Evolutionary conservation across 1,140 invertebrate species (phyloP).

Genomic region (Paralvinella palmiformis): DNA sequence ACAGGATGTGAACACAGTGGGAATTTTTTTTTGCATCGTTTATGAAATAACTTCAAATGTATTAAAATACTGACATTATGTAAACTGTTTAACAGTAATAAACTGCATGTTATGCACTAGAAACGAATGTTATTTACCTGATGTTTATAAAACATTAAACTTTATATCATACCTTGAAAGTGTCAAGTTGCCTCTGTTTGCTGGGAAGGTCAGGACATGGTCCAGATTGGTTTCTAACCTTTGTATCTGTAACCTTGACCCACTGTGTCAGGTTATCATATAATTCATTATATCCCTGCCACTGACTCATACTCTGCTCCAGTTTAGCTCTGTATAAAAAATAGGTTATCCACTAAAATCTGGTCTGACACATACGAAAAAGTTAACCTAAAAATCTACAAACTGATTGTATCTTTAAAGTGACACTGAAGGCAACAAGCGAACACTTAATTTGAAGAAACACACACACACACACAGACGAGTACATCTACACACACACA

Average conservation of each 20-base stretch:
- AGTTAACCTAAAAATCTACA: background rate
- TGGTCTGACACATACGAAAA: background rate
- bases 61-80: too few relatives aligned
- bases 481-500: background rate
- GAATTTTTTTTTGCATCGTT: background rate
- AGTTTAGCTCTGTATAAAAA: slow-evolving; percentile 50
- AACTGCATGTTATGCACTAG: too few relatives aligned
- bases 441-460: background rate
- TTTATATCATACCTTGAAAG: slow-evolving; percentile 32
- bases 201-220: slow-evolving; percentile 61
- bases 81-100: too few relatives aligned
- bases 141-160: slow-evolving; percentile 50
- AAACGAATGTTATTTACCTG: too few relatives aligned
- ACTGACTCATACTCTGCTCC: slow-evolving; percentile 67
- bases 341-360: background rate
- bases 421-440: background rate
- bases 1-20: background rate
- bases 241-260: slow-evolving; percentile 81
- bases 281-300: slow-evolving; percentile 71
- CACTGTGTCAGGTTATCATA: slow-evolving; percentile 72
- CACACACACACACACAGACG: background rate
- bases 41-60: too few relatives aligned
- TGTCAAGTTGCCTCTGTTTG: slow-evolving; percentile 66
- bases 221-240: slow-evolving; percentile 61
- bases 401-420: background rate